Evolutionary conservation across 2,797 vertebrate genomes (phyloP).

Genomic region (Premnoplex brunnescens): DNA sequence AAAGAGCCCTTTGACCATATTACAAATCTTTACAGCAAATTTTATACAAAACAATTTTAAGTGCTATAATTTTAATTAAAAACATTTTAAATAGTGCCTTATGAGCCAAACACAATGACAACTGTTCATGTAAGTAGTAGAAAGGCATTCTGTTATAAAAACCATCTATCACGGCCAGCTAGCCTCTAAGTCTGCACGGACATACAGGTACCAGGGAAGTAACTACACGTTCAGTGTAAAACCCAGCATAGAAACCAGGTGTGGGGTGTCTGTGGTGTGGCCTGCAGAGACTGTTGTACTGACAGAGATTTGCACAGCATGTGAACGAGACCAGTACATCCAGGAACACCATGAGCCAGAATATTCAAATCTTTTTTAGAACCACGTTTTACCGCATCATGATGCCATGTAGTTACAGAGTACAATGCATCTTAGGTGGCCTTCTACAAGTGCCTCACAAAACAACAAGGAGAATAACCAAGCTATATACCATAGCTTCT

Average conservation of each 20-base stretch:
- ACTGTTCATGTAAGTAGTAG: constrained; percentile 60
- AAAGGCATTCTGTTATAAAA: constrained; percentile 69
- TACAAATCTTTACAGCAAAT: constrained; percentile 89
- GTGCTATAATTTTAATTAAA: constrained; percentile 87
- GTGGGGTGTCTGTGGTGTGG: not conserved
- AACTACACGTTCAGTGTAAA: not conserved
- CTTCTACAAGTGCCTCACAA: not conserved
- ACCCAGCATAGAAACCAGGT: not conserved
- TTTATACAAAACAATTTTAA: constrained; percentile 93
- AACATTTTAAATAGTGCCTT: constrained; percentile 93
- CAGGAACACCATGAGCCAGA: not conserved
- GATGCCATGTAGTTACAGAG: not conserved
- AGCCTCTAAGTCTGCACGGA: constrained; percentile 30
- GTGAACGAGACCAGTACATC: not conserved
- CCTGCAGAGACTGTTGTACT: not conserved
- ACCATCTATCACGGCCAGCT: constrained; percentile 10
- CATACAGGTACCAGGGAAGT: constrained; percentile 7
- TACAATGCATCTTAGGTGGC: not conserved
- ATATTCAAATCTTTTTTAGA: not conserved
- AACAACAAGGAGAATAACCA: not conserved
- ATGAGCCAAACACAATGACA: constrained; percentile 80
- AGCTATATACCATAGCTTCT: not conserved
- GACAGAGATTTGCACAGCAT: not conserved
- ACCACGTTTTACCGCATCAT: not conserved
- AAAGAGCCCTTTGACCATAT: constrained; percentile 88